These are phyloP conservation scores for Cranoglanis bouderius DNA, from an alignment of 2,113 vertebrate genomes.

Conservation along the genomic window DNA sequence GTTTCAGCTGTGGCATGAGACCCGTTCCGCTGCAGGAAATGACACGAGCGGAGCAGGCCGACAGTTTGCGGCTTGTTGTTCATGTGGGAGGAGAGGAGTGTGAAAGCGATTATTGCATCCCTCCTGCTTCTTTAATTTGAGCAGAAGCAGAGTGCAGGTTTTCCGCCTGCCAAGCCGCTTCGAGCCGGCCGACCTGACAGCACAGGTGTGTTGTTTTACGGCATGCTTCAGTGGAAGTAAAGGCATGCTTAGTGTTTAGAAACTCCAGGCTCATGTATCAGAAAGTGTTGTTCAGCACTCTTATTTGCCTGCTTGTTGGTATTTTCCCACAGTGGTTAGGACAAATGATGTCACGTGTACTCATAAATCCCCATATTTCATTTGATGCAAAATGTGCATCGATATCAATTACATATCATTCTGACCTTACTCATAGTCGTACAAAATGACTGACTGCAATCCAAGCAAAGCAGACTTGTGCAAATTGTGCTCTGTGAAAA, in stretches of 20 bases:
- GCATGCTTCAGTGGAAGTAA: not conserved
- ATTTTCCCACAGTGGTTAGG: conserved; percentile 31
- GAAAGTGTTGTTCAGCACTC: not conserved
- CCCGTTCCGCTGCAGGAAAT: conserved; percentile 64
- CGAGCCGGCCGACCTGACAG: conserved; percentile 13
- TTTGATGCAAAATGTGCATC: not conserved
- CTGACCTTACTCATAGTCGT: not conserved
- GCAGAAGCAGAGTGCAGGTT: conserved; percentile 53
- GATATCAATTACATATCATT: not conserved
- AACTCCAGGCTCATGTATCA: not conserved
- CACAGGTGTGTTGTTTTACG: conserved; percentile 26
- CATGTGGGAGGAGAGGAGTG: conserved; percentile 47
- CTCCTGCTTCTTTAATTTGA: conserved; percentile 68
- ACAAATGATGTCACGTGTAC: not conserved
- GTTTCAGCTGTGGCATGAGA: conserved; percentile 62
- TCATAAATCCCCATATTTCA: conserved; percentile 16
- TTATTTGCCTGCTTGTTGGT: conserved; percentile 58
- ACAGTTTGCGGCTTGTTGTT: conserved; percentile 46
- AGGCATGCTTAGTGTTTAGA: not conserved
- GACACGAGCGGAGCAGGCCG: conserved; percentile 59
- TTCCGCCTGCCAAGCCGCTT: conserved; percentile 4
- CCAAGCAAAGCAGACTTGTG: not conserved
- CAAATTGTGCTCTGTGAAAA: not conserved
- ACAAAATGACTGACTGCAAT: not conserved
- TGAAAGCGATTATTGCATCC: conserved; percentile 65